These are phyloP conservation scores for Thermophis baileyi DNA, from an alignment of 2,113 vertebrate genomes.

Conservation along the genomic window DNA sequence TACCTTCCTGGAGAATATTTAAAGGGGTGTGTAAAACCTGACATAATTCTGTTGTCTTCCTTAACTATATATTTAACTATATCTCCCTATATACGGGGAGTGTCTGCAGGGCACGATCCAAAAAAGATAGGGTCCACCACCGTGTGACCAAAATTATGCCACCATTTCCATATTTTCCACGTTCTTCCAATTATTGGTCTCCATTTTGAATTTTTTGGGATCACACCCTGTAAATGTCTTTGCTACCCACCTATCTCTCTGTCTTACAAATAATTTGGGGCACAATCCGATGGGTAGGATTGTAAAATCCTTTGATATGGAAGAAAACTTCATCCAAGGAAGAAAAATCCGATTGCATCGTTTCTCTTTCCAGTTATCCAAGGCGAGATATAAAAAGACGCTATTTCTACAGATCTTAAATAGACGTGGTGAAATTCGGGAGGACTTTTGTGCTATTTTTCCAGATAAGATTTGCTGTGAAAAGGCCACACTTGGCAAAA, in stretches of 20 bases:
- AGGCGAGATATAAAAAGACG: too few species aligned
- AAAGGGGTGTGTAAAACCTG: neutral
- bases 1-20: neutral
- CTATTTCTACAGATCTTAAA: neutral
- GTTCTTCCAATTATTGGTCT: neutral
- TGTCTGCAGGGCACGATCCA: neutral
- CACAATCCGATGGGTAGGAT: neutral
- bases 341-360: too few species aligned
- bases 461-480: neutral
- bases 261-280: neutral
- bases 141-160: neutral
- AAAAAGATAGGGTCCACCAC: neutral
- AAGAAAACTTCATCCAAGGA: neutral
- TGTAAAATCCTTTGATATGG: neutral
- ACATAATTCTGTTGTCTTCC: neutral
- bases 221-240: neutral
- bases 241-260: neutral
- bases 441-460: neutral
- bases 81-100: neutral
- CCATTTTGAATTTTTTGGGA: neutral
- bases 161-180: neutral
- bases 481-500: neutral
- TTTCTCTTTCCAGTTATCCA: neutral
- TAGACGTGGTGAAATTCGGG: neutral
- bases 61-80: neutral